Evolutionary conservation across 2,888 invertebrate genomes (phyloP).

Genomic region (Epistrophe grossulariae): DNA sequence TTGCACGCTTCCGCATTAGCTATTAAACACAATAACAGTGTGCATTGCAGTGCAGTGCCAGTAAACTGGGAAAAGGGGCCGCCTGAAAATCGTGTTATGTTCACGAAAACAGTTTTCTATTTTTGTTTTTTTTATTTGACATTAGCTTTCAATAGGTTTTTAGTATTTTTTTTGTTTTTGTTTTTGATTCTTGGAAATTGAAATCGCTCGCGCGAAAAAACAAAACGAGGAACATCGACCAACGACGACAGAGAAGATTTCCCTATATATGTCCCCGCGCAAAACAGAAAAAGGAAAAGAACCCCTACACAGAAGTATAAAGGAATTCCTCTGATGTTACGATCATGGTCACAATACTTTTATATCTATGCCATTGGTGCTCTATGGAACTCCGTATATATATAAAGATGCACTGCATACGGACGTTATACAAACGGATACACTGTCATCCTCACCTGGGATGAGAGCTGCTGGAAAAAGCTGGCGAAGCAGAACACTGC

Average conservation of each 20-base stretch:
- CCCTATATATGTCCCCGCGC: slow-evolving; percentile 46
- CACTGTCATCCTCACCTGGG: slow-evolving; percentile 70
- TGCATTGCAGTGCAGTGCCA: background rate
- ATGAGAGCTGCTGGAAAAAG: slow-evolving; percentile 52
- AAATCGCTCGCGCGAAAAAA: slow-evolving; percentile 69
- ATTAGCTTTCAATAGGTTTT: slow-evolving; percentile 43
- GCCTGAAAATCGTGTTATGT: slow-evolving; percentile 68
- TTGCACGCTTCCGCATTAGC: slow-evolving; percentile 61
- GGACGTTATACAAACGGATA: slow-evolving; percentile 6
- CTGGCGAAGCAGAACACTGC: slow-evolving; percentile 48
- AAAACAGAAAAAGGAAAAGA: slow-evolving; percentile 13
- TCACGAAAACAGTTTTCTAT: slow-evolving; percentile 56
- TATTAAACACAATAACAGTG: slow-evolving; percentile 26
- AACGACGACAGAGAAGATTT: slow-evolving; percentile 38
- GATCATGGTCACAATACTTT: slow-evolving; percentile 68
- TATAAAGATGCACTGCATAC: slow-evolving; percentile 36
- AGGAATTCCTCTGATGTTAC: slow-evolving; percentile 64
- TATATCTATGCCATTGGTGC: slow-evolving; percentile 72
- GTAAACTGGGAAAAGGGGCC: slow-evolving; percentile 43
- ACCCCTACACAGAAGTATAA: slow-evolving; percentile 57
- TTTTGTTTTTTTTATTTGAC: slow-evolving; percentile 30
- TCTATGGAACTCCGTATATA: slow-evolving; percentile 58
- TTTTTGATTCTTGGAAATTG: slow-evolving; percentile 59
- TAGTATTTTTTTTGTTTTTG: background rate
- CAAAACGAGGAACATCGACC: slow-evolving; percentile 65